phyloP scores from a whole-genome alignment of 1,140 invertebrate species.

The Achroia grisella region DNA sequence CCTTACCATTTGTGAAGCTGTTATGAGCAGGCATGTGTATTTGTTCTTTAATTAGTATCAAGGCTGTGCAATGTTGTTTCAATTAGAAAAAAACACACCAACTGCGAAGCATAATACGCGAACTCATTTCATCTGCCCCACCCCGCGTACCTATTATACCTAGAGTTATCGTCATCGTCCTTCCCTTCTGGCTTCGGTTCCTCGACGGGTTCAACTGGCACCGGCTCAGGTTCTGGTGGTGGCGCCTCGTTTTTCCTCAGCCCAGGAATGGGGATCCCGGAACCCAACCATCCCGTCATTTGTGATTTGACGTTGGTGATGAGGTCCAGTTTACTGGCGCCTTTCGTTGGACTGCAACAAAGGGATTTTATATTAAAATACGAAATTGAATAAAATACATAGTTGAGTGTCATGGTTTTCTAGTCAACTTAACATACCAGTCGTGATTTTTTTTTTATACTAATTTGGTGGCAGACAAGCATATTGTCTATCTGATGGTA shows the following conservation, averaged over 20 bases:
- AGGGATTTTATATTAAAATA: too few species aligned
- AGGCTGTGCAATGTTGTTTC: too few species aligned
- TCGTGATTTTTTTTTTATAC: too few species aligned
- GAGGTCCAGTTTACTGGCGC: slow-evolving; percentile 82
- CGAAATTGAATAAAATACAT: too few species aligned
- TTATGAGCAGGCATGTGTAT: not conserved
- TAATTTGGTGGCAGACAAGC: too few species aligned
- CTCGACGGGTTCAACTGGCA: slow-evolving; percentile 67
- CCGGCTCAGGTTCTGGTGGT: slow-evolving; percentile 60
- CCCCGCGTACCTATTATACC: slow-evolving; percentile 81
- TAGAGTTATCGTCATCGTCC: slow-evolving; percentile 88
- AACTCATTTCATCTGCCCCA: slow-evolving; percentile 66
- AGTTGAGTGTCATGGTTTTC: too few species aligned
- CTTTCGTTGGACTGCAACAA: slow-evolving; percentile 78
- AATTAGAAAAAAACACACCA: slow-evolving; percentile 26
- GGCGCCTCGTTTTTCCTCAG: slow-evolving; percentile 75
- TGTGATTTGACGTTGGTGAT: slow-evolving; percentile 87
- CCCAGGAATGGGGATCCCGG: slow-evolving; percentile 81
- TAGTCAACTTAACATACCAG: too few species aligned
- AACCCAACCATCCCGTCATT: slow-evolving; percentile 86
- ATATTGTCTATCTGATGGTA: too few species aligned
- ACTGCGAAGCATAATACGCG: slow-evolving; percentile 20
- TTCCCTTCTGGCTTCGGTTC: slow-evolving; percentile 74
- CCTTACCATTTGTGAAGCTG: not conserved
- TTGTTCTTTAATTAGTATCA: too few species aligned